Conservation (phyloP, 2,113 vertebrate species). For the Rhinopomastus cyanomelas region DNA sequence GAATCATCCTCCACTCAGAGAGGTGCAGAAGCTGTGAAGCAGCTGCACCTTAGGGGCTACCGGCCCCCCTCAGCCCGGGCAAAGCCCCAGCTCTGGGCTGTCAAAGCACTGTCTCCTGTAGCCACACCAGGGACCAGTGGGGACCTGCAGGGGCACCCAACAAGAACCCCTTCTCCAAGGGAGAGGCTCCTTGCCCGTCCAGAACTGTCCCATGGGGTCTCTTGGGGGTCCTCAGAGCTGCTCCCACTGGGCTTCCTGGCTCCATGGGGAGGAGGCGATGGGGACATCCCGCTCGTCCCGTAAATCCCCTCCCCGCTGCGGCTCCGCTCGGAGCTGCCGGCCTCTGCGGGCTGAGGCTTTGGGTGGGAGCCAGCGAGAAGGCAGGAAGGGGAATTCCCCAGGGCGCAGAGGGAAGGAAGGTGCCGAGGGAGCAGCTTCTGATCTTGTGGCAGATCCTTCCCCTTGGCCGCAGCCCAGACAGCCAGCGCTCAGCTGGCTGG, state of each 20-base stretch:
- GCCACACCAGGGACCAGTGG: not conserved
- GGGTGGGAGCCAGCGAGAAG: not conserved
- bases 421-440: not conserved
- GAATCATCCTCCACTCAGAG: not conserved
- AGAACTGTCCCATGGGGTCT: not conserved
- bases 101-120: not conserved
- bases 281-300: not conserved
- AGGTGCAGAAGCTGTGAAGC: too few relatives aligned
- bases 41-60: not conserved
- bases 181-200: not conserved
- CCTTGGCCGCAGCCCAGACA: not conserved
- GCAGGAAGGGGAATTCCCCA: constrained; percentile 15
- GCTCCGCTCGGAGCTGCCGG: not conserved
- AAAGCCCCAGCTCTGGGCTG: not conserved
- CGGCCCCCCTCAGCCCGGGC: not conserved
- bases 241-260: accelerated
- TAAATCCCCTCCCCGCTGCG: not conserved
- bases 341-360: not conserved
- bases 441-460: not conserved
- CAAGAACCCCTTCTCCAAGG: not conserved
- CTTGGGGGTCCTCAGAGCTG: not conserved
- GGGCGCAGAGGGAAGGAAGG: not conserved
- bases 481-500: not conserved
- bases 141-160: not conserved
- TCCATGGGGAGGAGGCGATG: not conserved